phyloP scores from a whole-genome alignment of 2,113 vertebrate genomes.

The Muntiacus reevesi region DNA sequence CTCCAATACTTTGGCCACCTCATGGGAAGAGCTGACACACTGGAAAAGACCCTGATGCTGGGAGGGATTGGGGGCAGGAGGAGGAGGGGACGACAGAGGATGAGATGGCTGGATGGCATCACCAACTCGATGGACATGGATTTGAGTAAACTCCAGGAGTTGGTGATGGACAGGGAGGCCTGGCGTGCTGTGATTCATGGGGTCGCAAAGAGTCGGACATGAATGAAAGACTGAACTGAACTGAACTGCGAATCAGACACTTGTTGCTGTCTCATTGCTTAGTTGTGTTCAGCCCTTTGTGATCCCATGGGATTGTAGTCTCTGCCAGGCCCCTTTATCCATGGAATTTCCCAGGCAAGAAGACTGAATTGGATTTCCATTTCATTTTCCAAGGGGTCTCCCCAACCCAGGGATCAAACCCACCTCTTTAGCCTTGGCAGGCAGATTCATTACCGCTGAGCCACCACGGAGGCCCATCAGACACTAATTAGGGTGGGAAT shows the following conservation, averaged over 20 bases:
- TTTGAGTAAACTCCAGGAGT: too few relatives aligned
- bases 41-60: too few relatives aligned
- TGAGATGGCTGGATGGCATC: too few relatives aligned
- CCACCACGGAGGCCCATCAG: neutral
- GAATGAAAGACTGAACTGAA: too few relatives aligned
- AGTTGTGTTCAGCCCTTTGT: neutral
- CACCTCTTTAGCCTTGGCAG: accelerated
- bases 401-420: neutral
- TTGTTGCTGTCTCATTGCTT: neutral
- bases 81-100: too few relatives aligned
- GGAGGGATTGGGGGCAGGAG: too few relatives aligned
- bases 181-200: too few relatives aligned
- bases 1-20: too few relatives aligned
- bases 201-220: too few relatives aligned
- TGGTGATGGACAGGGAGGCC: too few relatives aligned
- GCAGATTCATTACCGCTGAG: neutral
- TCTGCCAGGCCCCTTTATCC: neutral
- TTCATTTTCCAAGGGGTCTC: neutral
- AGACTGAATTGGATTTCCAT: neutral
- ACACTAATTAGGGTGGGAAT: neutral
- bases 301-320: neutral
- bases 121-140: too few relatives aligned
- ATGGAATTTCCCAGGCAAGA: neutral
- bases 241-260: neutral
- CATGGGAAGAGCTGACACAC: too few relatives aligned